These are phyloP conservation scores for Amphiprion percula DNA, from an alignment of 2,113 vertebrate species.

Conservation along the genomic window DNA sequence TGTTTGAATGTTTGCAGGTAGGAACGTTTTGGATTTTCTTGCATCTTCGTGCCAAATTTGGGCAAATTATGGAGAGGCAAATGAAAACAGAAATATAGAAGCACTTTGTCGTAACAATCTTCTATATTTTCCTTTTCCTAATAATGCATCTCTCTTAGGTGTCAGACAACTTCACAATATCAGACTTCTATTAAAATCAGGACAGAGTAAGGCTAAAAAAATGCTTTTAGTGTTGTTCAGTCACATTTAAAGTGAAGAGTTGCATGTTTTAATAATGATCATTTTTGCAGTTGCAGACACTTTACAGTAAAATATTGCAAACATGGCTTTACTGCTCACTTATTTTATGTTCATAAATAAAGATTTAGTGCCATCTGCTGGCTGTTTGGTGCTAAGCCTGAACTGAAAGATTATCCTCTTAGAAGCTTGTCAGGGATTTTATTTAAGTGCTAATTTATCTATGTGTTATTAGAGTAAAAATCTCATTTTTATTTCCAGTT, in stretches of 20 bases:
- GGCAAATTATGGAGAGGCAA: neutral
- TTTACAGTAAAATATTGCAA: conserved; percentile 4
- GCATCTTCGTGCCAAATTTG: rapidly evolving
- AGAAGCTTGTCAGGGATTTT: too few species aligned
- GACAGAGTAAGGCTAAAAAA: neutral
- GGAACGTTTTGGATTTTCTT: conserved; percentile 21
- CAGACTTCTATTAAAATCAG: neutral
- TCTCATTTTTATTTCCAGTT: too few species aligned
- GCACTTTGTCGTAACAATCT: too few species aligned
- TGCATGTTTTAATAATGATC: neutral
- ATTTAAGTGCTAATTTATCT: too few species aligned
- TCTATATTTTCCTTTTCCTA: neutral
- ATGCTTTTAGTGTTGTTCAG: neutral
- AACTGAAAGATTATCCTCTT: too few species aligned
- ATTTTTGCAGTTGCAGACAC: neutral
- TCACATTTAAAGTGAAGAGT: neutral
- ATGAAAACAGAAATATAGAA: neutral
- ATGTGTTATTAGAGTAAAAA: too few species aligned
- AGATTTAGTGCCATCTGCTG: conserved; percentile 65
- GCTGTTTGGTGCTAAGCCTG: neutral
- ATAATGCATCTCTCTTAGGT: neutral
- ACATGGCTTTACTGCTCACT: neutral
- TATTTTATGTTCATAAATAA: neutral
- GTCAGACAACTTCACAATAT: neutral
- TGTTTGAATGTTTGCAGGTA: conserved; percentile 60